Evolutionary conservation across 2,888 invertebrate genomes (phyloP), one percentile per base, ranked within the genome.

Genomic region (Scrobipalpa atriplicella): DNA sequence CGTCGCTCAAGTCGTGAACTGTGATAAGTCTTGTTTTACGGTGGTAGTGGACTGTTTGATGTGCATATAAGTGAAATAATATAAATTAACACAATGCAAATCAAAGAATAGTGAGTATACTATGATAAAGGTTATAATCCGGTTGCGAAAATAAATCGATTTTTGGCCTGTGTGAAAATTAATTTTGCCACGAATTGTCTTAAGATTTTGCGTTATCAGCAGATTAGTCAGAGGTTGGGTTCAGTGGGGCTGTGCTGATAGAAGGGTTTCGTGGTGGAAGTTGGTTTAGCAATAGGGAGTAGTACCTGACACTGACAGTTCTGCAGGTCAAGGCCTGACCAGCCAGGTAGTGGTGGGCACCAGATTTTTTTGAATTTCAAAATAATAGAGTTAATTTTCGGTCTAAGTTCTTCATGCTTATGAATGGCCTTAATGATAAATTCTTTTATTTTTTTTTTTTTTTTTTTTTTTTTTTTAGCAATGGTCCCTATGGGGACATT

Each of bases 71-170:
- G 90, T 90, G 87, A 84, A 82, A 79, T 76, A 82, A 83, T 80
- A 80, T 84, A 85, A 84, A 80, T 82, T 84, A 77, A 84, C 92
- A 94, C 87, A 84, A 95, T 95, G 95, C 93, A 95, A 90, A 95
- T 95, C 89, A 95, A 95, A 93, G 95, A 95, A 94, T 95, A 93
- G 95, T 95, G 86, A 95, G 95, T 95, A 93, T 76, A 73, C 75
- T 76, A 71, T 41, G 13, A 41, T 69, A 74, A 83, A 86, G 89
- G 90, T 90, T 90, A 90, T 79, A 76, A 76, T 83, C 78, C 80
- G 80, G 79, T 82, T 79, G 82, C 79, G 78, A 85, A 85, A 85
- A 81, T 82, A 80, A 86, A 92, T 92, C 91, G 92, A 91, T 90
- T 89, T 90, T 90, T 83, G 78, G 72, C 74, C 73, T 56, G 74